Conservation (phyloP, 2,888 invertebrate genomes). For the Phaonia tiefii region DNA sequence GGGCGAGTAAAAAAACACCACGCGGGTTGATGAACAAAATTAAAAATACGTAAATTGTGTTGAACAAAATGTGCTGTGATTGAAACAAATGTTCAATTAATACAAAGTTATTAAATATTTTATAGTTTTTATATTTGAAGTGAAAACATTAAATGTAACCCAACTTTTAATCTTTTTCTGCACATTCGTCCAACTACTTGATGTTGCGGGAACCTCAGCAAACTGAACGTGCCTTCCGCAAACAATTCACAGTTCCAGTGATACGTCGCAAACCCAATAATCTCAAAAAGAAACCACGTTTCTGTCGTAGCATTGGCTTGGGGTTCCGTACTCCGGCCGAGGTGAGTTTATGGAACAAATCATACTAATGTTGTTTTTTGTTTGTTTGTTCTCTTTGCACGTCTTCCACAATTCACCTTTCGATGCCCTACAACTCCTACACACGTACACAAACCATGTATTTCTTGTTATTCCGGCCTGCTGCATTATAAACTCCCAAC, state of each 20-base stretch:
- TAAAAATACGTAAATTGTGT: conserved; percentile 18
- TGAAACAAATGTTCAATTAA: neutral
- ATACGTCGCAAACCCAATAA: conserved; percentile 93
- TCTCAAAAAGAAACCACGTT: conserved; percentile 89
- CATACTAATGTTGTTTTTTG: conserved; percentile 72
- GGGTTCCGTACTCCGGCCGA: conserved; percentile 98
- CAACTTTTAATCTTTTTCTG: conserved; percentile 68
- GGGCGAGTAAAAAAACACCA: conserved; percentile 33
- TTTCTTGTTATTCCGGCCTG: conserved; percentile 36
- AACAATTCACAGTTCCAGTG: conserved; percentile 96
- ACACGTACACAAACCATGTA: conserved; percentile 52
- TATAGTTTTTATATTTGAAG: too few species aligned
- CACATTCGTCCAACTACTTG: conserved; percentile 63
- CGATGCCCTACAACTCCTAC: conserved; percentile 19
- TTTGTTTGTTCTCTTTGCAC: conserved; percentile 73
- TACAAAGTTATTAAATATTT: neutral
- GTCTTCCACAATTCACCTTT: conserved; percentile 50
- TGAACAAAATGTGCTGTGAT: too few species aligned
- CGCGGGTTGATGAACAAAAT: conserved; percentile 32
- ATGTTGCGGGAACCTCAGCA: conserved; percentile 82
- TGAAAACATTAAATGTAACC: conserved; percentile 71
- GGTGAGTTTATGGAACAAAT: conserved; percentile 82
- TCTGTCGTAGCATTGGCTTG: conserved; percentile 93
- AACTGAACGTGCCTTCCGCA: conserved; percentile 98
- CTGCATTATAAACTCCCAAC: conserved; percentile 50